Evolutionary conservation across 2,113 vertebrate genomes (phyloP).

Genomic region (Grammomys dolichurus): DNA sequence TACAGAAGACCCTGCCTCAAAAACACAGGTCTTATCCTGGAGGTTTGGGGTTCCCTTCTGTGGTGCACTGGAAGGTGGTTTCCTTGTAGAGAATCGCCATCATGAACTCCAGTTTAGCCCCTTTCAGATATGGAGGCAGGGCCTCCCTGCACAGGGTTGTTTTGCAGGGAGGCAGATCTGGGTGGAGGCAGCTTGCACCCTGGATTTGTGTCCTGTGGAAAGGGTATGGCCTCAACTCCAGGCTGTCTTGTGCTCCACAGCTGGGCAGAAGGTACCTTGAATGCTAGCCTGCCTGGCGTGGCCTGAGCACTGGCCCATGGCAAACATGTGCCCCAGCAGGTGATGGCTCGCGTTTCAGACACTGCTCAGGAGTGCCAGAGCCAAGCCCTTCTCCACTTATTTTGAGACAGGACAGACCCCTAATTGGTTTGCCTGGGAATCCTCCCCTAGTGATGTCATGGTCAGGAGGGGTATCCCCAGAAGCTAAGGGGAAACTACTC

Average conservation of each 20-base stretch:
- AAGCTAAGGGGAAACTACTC: not conserved
- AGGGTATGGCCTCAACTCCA: not conserved
- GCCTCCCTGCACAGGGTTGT: accelerated
- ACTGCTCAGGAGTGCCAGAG: not conserved
- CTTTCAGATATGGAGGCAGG: accelerated
- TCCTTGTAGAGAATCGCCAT: not conserved
- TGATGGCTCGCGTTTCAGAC: not conserved
- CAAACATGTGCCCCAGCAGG: not conserved
- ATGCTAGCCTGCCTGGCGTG: not conserved
- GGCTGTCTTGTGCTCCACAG: not conserved
- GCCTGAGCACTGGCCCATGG: not conserved
- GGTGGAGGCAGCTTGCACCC: not conserved
- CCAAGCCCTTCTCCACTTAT: not conserved
- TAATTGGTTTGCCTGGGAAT: not conserved
- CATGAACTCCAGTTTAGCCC: not conserved
- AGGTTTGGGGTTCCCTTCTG: not conserved
- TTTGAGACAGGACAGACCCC: not conserved
- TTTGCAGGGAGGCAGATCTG: not conserved
- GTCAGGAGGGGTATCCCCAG: not conserved
- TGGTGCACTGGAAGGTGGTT: not conserved
- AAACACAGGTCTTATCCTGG: not conserved
- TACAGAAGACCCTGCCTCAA: not conserved
- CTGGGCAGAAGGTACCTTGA: not conserved
- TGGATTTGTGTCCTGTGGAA: not conserved
- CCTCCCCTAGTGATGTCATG: too few species aligned